Base-by-base conservation (phyloP, 2,797 vertebrate genomes). In the Sebastes iracundus region DNA sequence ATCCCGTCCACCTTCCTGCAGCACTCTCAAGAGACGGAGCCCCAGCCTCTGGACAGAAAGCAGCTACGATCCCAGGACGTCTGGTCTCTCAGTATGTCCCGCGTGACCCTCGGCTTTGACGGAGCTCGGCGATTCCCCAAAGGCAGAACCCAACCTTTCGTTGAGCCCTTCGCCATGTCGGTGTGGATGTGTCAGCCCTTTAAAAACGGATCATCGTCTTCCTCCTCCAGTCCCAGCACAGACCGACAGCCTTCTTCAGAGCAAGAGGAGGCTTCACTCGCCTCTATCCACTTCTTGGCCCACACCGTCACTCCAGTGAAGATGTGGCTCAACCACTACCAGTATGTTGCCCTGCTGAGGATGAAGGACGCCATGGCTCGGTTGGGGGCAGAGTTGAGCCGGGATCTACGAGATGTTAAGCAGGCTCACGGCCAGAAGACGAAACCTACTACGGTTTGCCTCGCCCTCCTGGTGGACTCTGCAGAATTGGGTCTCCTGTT, bases 241-340 rank as follows among this genome's bases (percentile, higher is more conserved):
- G 92, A 82, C 55, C 89, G 86, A 27, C 90, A 87, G 55, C 76
- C 81, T 0, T 75, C 92, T 25, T 72, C 82, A 11, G 79, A 91
- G 72, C 94, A 95, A 28, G 89, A 77, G 6, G 82, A 87, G 0
- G 49, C 70, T 14, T 78, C 69, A 0, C 23, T 88, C 8, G 96
- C 96, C 46, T 94, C 94, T 0, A 0, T 96, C 67, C 96, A 96
- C 82, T 28, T 96, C 52, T 84, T 96, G 80, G 94, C 83, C 35
- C 94, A 96, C 66, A 84, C 96, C 9, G 89, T 97, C 49, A 96
- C 96, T 2, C 97, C 96, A 0, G 79, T 99, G 77, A 95, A 95
- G 33, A 80, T 98, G 93, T 96, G 97, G 87, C 95, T 99, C 38
- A 98, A 98, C 88, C 99, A 99, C 91, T 99, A 99, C 92, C 98